These are phyloP conservation scores for Drosophila paulistorum DNA, from an alignment of 1,140 invertebrate species.

Conservation along the genomic window DNA sequence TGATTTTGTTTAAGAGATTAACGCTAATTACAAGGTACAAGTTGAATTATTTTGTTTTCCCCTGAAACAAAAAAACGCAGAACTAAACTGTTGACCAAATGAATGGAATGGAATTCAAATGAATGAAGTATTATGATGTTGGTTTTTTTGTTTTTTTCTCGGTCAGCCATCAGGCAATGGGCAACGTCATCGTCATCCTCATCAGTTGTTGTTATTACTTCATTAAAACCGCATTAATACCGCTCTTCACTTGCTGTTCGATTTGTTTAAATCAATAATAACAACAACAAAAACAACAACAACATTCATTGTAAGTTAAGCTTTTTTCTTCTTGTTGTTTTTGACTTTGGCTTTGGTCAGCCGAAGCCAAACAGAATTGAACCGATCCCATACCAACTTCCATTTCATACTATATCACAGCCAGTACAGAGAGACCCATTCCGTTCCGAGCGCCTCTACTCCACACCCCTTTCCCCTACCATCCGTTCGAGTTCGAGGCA, in stretches of 20 bases:
- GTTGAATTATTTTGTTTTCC: background rate
- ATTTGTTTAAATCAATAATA: slow-evolving; percentile 80
- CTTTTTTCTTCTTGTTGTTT: background rate
- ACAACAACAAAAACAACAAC: slow-evolving; percentile 55
- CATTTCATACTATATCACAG: background rate
- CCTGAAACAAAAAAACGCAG: background rate
- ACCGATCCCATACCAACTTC: slow-evolving; percentile 32
- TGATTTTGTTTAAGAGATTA: slow-evolving; percentile 52
- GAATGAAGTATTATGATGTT: slow-evolving; percentile 28
- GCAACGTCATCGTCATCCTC: slow-evolving; percentile 43
- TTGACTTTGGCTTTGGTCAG: background rate
- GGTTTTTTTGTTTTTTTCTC: background rate
- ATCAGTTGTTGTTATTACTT: slow-evolving; percentile 71
- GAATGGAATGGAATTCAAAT: slow-evolving; percentile 30
- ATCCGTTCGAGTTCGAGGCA: slow-evolving; percentile 35
- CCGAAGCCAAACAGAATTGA: slow-evolving; percentile 42
- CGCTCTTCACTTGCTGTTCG: slow-evolving; percentile 75
- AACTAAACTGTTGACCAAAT: slow-evolving; percentile 13
- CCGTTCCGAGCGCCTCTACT: background rate
- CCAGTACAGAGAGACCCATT: background rate
- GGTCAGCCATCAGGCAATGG: background rate
- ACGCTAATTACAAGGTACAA: slow-evolving; percentile 44
- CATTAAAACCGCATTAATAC: slow-evolving; percentile 79
- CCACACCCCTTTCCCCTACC: background rate
- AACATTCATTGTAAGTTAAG: slow-evolving; percentile 25